phyloP scores from a whole-genome alignment of 2,113 vertebrate species.

The Heterotilapia buettikoferi region DNA sequence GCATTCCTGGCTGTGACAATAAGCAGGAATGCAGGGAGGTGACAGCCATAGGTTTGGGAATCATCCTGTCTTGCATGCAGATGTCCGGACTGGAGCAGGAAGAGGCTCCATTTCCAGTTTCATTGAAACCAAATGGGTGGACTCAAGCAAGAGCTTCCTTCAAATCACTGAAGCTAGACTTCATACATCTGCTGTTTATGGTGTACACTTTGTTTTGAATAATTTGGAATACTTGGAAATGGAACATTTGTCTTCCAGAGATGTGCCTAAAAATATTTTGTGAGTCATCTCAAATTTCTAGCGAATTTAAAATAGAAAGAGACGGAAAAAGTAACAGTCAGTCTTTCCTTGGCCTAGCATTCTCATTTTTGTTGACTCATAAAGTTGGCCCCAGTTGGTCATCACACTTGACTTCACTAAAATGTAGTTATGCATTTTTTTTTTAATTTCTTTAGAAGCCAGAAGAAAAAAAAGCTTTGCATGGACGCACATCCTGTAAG shows the following conservation, averaged over 20 bases:
- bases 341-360: neutral
- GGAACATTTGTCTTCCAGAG: neutral
- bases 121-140: slow-evolving; percentile 17
- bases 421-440: neutral
- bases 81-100: slow-evolving; percentile 55
- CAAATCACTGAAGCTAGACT: neutral
- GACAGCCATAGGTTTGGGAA: slow-evolving; percentile 43
- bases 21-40: neutral
- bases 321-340: neutral
- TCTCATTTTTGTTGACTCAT: neutral
- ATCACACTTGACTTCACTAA: neutral
- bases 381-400: neutral
- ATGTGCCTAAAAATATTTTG: neutral
- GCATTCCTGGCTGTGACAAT: neutral
- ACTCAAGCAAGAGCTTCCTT: neutral
- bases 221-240: neutral
- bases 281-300: neutral
- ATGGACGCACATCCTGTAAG: neutral
- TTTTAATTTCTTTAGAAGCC: neutral
- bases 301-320: neutral
- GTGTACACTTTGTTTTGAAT: neutral
- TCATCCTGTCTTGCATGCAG: slow-evolving; percentile 48
- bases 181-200: neutral
- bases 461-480: neutral
- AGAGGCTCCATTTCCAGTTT: slow-evolving; percentile 45